A percentile compares a stretch with the other conserved stretches of the same genome.
phyloP scores from a whole-genome alignment of 2,888 invertebrate species.

The Cryptocephalus moraei region DNA sequence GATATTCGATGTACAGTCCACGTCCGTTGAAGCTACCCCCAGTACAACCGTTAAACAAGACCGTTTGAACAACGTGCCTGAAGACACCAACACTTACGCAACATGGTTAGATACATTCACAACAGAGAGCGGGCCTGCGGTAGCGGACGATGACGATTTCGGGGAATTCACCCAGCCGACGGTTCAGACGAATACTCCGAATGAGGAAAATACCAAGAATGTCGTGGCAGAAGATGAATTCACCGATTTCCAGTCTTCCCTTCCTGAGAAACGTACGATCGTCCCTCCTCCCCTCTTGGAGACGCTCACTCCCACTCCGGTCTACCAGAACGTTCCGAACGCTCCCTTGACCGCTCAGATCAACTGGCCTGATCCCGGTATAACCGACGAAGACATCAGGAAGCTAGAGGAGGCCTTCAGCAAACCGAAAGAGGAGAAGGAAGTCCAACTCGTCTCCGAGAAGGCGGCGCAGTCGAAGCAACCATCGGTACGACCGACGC shows the following conservation, averaged over 20 bases:
- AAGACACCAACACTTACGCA: too few relatives aligned
- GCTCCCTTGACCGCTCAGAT: slow-evolving; percentile 36
- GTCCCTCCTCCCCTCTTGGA: slow-evolving; percentile 7
- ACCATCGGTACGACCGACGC: too few relatives aligned
- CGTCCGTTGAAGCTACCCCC: too few relatives aligned
- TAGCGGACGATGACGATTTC: too few relatives aligned
- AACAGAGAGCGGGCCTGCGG: too few relatives aligned
- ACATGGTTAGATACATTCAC: too few relatives aligned
- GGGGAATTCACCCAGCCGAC: too few relatives aligned
- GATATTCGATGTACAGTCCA: too few relatives aligned
- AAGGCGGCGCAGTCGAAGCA: neutral
- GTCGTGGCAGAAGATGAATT: slow-evolving; percentile 32
- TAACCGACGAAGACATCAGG: slow-evolving; percentile 33
- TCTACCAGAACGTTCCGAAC: slow-evolving; percentile 4
- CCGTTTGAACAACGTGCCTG: too few relatives aligned
- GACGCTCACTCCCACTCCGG: slow-evolving; percentile 23
- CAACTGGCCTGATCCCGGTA: slow-evolving; percentile 55
- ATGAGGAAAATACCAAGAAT: neutral
- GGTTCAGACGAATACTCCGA: too few relatives aligned
- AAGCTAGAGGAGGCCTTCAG: slow-evolving; percentile 29
- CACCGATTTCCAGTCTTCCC: slow-evolving; percentile 33
- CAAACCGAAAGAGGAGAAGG: slow-evolving; percentile 3
- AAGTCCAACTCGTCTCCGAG: neutral
- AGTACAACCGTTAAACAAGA: too few relatives aligned
- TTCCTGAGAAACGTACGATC: slow-evolving; percentile 3